Evolutionary conservation across 2,797 vertebrate species (phyloP), one percentile per base, ranked within the genome.

Genomic region (Pseudotriccus pelzelni): DNA sequence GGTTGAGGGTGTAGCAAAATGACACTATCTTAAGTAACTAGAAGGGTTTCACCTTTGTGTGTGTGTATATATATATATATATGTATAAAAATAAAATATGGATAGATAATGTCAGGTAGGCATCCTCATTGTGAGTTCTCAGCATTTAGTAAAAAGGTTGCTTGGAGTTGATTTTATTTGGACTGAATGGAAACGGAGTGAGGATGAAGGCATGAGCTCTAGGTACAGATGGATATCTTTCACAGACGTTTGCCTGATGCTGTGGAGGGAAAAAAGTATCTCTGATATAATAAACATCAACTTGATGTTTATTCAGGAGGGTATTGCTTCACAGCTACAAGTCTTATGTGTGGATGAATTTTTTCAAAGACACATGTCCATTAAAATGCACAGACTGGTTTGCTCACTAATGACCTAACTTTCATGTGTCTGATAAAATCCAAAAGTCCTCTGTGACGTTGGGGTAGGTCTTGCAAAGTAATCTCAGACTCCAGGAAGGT

Each of bases 351-450:
- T 62, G 9, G 9, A 72, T 1, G 1, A 43, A 7, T 52, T 52
- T 93, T 87, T 91, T 94, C 82, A 78, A 69, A 93, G 85, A 34
- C 55, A 81, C 55, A 56, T 84, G 36, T 10, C 50, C 63, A 96
- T 96, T 93, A 80, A 93, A 82, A 94, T 94, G 84, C 94, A 91
- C 77, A 88, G 90, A 91, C 91, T 90, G 84, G 28, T 63, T 84
- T 95, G 74, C 83, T 96, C 34, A 13, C 85, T 93, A 93, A 94
- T 55, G 77, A 76, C 19, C 17, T 84, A 14, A 44, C 84, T 84
- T 94, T 89, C 73, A 72, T 86, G 66, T 6, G 7, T 84, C 94
- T 95, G 93, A 95, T 95, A 97, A 94, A 83, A 96, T 76, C 90
- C 91, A 24, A 46, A 64, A 90, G 80, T 10, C 43, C 55, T 84